Evolutionary conservation across 2,888 invertebrate species (phyloP).

Genomic region (Chymomyza procnemis): DNA sequence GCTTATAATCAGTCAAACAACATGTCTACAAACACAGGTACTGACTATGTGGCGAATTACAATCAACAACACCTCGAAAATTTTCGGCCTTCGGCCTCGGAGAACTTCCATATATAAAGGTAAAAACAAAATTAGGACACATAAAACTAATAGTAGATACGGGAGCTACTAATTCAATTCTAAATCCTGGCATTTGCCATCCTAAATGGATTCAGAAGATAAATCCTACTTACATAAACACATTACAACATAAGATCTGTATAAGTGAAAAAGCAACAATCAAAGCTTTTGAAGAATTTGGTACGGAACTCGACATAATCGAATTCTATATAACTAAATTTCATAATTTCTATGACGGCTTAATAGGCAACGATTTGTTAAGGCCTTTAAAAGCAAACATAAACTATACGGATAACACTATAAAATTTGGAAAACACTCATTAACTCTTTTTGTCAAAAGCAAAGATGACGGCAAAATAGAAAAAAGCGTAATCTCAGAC

Average conservation of each 20-base stretch:
- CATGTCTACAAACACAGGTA: too few species aligned
- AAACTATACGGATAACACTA: neutral
- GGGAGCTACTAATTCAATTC: neutral
- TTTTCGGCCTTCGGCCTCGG: too few species aligned
- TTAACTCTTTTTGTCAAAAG: too few species aligned
- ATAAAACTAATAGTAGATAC: conserved; percentile 1
- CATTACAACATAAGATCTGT: neutral
- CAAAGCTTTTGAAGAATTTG: neutral
- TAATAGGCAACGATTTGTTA: neutral
- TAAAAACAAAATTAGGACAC: too few species aligned
- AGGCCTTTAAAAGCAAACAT: neutral
- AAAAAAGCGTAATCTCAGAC: neutral
- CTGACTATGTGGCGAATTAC: too few species aligned
- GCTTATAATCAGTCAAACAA: too few species aligned
- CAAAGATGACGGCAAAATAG: neutral
- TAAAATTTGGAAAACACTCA: too few species aligned
- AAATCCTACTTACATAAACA: neutral
- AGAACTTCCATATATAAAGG: too few species aligned
- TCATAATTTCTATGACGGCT: neutral
- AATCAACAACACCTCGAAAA: too few species aligned
- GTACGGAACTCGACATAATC: neutral
- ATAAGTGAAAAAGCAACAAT: neutral
- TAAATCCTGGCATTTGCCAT: neutral
- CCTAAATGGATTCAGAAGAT: neutral
- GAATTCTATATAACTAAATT: neutral